These are phyloP conservation scores for Edolisoma coerulescens DNA, from an alignment of 2,113 vertebrate genomes.

Conservation along the genomic window DNA sequence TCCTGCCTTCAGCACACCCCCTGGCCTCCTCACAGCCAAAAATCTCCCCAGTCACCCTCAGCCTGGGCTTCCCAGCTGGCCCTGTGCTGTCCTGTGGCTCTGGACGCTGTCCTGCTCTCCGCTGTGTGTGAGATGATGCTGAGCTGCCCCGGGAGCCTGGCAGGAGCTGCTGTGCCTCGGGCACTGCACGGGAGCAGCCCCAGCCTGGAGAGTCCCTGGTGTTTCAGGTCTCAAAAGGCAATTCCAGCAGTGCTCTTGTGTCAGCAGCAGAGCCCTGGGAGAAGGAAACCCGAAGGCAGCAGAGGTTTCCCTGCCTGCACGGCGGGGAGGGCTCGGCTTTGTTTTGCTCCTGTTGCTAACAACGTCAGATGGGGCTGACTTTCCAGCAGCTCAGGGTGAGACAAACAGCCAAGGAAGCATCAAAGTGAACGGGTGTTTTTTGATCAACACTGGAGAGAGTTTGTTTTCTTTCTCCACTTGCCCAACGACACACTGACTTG, in stretches of 20 bases:
- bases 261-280: neutral
- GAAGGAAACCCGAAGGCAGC: neutral
- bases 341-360: constrained; percentile 60
- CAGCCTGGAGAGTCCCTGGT: neutral
- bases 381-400: constrained; percentile 36
- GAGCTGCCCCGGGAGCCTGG: neutral
- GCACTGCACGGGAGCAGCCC: neutral
- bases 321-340: constrained; percentile 29
- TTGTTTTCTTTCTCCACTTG: constrained; percentile 61
- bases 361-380: constrained; percentile 38
- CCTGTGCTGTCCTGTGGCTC: neutral
- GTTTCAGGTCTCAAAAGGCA: neutral
- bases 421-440: constrained; percentile 47
- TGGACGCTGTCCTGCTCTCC: neutral
- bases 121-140: neutral
- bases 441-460: constrained; percentile 49
- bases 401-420: constrained; percentile 64
- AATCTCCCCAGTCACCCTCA: neutral
- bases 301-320: neutral
- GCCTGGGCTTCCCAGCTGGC: neutral
- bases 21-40: neutral
- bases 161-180: neutral
- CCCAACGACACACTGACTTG: constrained; percentile 58
- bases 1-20: neutral
- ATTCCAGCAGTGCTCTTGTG: neutral